These are phyloP conservation scores for Sebastiscus albofasciatus DNA, from an alignment of 2,797 vertebrate genomes.

Conservation along the genomic window DNA sequence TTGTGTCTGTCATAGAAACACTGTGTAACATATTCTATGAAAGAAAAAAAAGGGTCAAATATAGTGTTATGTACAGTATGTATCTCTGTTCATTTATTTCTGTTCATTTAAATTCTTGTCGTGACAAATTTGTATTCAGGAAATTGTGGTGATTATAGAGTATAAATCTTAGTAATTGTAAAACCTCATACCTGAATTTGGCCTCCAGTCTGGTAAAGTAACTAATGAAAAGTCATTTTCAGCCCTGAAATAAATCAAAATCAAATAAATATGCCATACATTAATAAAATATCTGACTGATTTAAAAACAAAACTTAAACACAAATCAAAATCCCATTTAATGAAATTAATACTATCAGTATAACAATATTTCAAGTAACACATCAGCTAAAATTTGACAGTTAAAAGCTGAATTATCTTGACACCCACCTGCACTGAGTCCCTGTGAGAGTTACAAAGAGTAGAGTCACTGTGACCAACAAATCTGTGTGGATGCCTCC, in stretches of 20 bases:
- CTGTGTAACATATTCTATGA: constrained; percentile 83
- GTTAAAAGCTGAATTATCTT: constrained; percentile 3
- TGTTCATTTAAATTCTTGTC: background rate
- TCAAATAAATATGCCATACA: background rate
- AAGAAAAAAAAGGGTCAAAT: background rate
- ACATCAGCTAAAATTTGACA: background rate
- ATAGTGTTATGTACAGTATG: background rate
- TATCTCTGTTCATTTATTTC: background rate
- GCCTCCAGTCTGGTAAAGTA: constrained; percentile 73
- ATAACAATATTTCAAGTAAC: background rate
- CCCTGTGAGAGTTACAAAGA: constrained; percentile 55
- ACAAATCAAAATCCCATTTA: background rate
- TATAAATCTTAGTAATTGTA: background rate
- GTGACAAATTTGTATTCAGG: background rate
- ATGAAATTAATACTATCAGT: background rate
- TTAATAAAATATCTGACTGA: background rate
- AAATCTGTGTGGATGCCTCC: constrained; percentile 40
- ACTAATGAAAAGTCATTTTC: constrained; percentile 56
- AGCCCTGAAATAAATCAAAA: constrained; percentile 52
- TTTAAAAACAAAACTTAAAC: background rate
- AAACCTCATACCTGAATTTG: constrained; percentile 70
- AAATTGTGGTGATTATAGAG: background rate
- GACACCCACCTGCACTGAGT: constrained; percentile 68
- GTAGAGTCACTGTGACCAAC: constrained; percentile 58
- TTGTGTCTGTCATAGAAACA: constrained; percentile 83